phyloP scores from a whole-genome alignment of 2,797 vertebrate species.

The Enteromius trimaculatus region DNA sequence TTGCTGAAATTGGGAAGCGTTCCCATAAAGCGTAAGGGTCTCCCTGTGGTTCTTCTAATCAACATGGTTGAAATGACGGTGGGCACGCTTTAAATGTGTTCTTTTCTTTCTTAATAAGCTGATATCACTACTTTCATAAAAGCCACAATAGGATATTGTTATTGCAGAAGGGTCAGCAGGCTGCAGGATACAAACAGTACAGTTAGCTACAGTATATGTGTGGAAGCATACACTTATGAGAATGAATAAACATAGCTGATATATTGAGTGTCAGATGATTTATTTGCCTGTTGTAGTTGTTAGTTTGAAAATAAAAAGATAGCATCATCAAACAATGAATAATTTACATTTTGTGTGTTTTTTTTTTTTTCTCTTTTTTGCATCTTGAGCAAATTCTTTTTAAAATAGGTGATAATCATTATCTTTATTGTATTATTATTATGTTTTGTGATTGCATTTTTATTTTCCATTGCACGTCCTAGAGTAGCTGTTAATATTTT shows the following conservation, averaged over 20 bases:
- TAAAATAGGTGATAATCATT: neutral
- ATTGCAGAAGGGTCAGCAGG: neutral
- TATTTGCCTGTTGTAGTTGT: neutral
- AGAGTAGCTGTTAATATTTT: neutral
- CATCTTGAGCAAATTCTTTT: neutral
- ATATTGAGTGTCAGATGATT: neutral
- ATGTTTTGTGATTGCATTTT: neutral
- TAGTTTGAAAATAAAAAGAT: neutral
- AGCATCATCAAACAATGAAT: neutral
- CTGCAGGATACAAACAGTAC: neutral
- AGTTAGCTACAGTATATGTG: neutral
- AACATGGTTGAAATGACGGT: constrained; percentile 25
- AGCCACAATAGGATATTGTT: neutral
- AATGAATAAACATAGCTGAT: neutral
- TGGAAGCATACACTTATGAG: neutral
- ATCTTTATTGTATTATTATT: neutral
- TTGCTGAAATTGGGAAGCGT: constrained; percentile 56
- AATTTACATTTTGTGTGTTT: neutral
- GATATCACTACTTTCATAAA: neutral
- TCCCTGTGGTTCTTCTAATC: constrained; percentile 50
- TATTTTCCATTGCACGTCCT: neutral
- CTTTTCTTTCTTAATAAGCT: constrained; percentile 1
- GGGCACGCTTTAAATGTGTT: constrained; percentile 28
- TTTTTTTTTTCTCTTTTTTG: neutral
- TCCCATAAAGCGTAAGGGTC: constrained; percentile 57